Evolutionary conservation across 2,888 invertebrate genomes (phyloP).

Genomic region (Anticlea derivata): DNA sequence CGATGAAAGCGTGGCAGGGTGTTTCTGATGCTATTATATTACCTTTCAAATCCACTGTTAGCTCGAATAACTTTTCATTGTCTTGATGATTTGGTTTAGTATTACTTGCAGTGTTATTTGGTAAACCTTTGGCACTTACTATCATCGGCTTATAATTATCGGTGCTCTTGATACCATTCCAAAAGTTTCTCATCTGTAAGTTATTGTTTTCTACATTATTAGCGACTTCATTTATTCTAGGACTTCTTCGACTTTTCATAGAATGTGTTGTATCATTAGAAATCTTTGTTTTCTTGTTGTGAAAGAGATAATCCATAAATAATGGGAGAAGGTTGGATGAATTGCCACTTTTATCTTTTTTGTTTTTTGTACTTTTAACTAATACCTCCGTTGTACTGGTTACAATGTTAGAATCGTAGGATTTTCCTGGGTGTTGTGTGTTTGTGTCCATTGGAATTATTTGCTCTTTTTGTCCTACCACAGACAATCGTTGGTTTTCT

Average conservation of each 20-base stretch:
- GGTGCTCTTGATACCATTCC: slow-evolving; percentile 16
- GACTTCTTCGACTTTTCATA: slow-evolving; percentile 36
- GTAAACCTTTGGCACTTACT: slow-evolving; percentile 45
- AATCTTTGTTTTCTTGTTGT: slow-evolving; percentile 38
- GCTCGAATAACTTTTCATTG: slow-evolving; percentile 36
- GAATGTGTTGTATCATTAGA: slow-evolving; percentile 25
- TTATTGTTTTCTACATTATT: slow-evolving; percentile 14
- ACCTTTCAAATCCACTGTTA: slow-evolving; percentile 70
- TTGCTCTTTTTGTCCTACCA: not conserved
- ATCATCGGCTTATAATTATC: slow-evolving; percentile 42
- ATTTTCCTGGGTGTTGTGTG: not conserved
- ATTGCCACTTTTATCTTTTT: slow-evolving; percentile 4
- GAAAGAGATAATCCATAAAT: slow-evolving; percentile 60
- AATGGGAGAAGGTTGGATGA: slow-evolving; percentile 49
- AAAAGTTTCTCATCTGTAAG: slow-evolving; percentile 19
- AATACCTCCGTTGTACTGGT: not conserved
- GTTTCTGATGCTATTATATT: slow-evolving; percentile 67
- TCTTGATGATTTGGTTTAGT: slow-evolving; percentile 25
- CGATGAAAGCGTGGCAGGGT: slow-evolving; percentile 73
- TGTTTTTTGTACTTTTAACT: slow-evolving; percentile 2
- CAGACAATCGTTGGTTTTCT: slow-evolving; percentile 22
- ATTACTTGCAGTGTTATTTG: slow-evolving; percentile 16
- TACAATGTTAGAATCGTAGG: not conserved
- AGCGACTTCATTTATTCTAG: slow-evolving; percentile 20
- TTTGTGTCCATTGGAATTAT: not conserved